phyloP scores from a whole-genome alignment of 2,113 vertebrate species.

The Oxygymnocypris stewartii region DNA sequence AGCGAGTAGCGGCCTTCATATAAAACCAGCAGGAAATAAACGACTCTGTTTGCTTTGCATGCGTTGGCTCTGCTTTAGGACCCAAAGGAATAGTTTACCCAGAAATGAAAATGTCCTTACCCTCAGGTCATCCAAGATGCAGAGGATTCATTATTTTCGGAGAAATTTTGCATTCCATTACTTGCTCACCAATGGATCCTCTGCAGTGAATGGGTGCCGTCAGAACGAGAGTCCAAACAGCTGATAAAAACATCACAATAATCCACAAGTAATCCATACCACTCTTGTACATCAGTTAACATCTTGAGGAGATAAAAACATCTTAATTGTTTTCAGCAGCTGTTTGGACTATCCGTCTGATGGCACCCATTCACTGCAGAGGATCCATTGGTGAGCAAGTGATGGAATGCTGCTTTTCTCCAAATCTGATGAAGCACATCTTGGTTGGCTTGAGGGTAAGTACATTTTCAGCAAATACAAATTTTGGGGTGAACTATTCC shows the following conservation, averaged over 20 bases:
- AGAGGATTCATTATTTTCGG: background rate
- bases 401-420: too few species aligned
- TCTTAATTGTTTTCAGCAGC: background rate
- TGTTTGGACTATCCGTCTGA: background rate
- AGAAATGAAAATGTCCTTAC: background rate
- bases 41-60: background rate
- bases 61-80: background rate
- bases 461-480: background rate
- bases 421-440: background rate
- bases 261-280: background rate
- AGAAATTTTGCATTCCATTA: background rate
- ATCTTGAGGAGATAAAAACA: background rate
- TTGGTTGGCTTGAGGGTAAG: too few species aligned
- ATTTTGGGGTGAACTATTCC: background rate
- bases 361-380: background rate
- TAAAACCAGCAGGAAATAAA: background rate
- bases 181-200: background rate
- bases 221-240: background rate
- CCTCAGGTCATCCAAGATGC: background rate
- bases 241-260: background rate
- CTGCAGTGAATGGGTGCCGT: background rate
- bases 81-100: background rate
- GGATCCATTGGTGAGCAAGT: too few species aligned
- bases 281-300: too few species aligned
- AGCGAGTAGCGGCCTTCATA: background rate